Evolutionary conservation across 2,888 invertebrate genomes (phyloP), one percentile per base, ranked within the genome.

Genomic region (Beris morrisii): DNA sequence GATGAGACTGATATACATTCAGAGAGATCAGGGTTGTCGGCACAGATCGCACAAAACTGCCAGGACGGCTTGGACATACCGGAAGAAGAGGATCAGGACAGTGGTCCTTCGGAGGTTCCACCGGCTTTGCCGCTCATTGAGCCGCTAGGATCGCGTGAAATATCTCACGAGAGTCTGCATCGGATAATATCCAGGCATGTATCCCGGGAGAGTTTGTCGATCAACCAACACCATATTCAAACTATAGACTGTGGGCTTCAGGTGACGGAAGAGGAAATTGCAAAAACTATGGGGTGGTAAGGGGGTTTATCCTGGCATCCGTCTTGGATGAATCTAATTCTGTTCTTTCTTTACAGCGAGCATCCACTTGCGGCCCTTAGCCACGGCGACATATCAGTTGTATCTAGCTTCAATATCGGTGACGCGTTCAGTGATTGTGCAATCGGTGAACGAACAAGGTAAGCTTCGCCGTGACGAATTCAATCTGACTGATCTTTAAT

Each of bases 211-310:
- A 84, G 90, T 64, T 83, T 90, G 73, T 83, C 85, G 74, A 84
- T 84, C 79, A 88, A 87, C 1, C 84, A 89, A 72, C 92, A 92
- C 78, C 91, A 90, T 11, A 93, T 93, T 15, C 92, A 92, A 56
- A 93, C 89, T 84, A 91, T 91, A 79, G 95, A 92, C 78, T 89
- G 87, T 68, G 94, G 93, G 73, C 83, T 94, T 64, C 95, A 95
- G 83, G 93, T 93, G 63, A 95, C 93, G 5, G 95, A 95, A 82
- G 95, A 95, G 81, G 95, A 95, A 76, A 95, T 95, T 69, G 92
- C 93, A 4, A 84, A 89, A 64, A 92, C 93, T 74, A 93, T 93
- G 91, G 89, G 89, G 48, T 84, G 83, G 72, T 80, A 82, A 72
- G 74, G 71, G 15, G 46, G 22, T 13, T 53, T 67, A 9, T 5